phyloP scores from a whole-genome alignment of 2,888 invertebrate genomes.

The Drosophila leonis region DNA sequence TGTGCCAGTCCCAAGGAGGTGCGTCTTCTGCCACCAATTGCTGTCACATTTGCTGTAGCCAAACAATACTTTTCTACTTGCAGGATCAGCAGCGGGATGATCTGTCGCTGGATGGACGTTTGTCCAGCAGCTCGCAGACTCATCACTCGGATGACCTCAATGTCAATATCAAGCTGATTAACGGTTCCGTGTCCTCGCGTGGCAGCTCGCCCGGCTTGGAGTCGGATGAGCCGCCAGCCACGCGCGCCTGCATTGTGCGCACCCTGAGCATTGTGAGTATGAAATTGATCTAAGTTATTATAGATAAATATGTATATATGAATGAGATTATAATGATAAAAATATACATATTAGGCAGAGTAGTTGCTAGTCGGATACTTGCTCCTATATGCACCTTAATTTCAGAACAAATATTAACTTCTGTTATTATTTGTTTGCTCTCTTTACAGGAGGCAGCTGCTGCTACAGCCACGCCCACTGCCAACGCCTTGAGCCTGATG shows the following conservation, averaged over 20 bases:
- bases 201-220: constrained; percentile 84
- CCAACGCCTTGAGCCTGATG: constrained; percentile 78
- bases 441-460: constrained; percentile 60
- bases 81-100: constrained; percentile 83
- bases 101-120: constrained; percentile 81
- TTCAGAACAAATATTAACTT: background rate
- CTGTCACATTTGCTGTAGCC: constrained; percentile 1
- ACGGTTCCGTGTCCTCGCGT: constrained; percentile 84
- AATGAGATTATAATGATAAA: background rate
- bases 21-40: constrained; percentile 36
- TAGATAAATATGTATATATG: background rate
- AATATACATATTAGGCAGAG: background rate
- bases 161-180: constrained; percentile 79
- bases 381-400: background rate
- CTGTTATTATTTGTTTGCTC: background rate
- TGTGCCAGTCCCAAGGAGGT: constrained; percentile 85
- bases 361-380: background rate
- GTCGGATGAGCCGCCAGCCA: constrained; percentile 75
- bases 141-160: constrained; percentile 81
- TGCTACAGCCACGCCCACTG: constrained; percentile 51
- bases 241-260: constrained; percentile 83
- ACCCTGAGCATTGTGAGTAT: constrained; percentile 85
- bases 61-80: constrained; percentile 11
- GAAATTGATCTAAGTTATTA: background rate
- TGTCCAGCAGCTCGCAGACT: constrained; percentile 81